These are phyloP conservation scores for Nansenia antarctica DNA, from an alignment of 2,113 vertebrate species.

Conservation along the genomic window DNA sequence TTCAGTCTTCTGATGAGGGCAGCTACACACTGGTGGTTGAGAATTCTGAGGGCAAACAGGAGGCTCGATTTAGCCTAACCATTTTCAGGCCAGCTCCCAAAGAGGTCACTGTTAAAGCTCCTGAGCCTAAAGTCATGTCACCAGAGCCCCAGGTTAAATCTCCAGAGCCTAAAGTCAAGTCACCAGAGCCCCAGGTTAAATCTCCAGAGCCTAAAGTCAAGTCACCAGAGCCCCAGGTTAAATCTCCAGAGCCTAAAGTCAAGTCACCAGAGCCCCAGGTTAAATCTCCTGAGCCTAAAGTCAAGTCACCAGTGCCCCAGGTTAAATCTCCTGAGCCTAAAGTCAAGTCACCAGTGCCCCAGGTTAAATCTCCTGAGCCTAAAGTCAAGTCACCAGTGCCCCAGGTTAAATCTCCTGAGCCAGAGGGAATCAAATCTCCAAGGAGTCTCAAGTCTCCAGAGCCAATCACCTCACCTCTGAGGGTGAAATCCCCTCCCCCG, in stretches of 20 bases:
- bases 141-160: conserved; percentile 78
- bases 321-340: conserved; percentile 25
- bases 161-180: conserved; percentile 67
- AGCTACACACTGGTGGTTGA: conserved; percentile 90
- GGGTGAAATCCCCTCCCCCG: conserved; percentile 54
- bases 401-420: conserved; percentile 34
- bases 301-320: conserved; percentile 59
- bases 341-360: conserved; percentile 61
- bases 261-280: conserved; percentile 37
- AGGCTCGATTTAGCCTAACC: conserved; percentile 89
- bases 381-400: conserved; percentile 42
- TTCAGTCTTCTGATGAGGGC: conserved; percentile 89
- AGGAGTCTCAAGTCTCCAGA: conserved; percentile 66
- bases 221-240: conserved; percentile 45
- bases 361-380: conserved; percentile 58
- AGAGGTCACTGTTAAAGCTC: conserved; percentile 83
- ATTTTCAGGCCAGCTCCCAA: conserved; percentile 78
- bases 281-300: conserved; percentile 61
- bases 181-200: conserved; percentile 56
- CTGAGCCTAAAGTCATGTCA: conserved; percentile 77
- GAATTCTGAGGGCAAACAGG: conserved; percentile 90
- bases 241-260: background rate
- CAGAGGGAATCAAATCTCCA: no score
- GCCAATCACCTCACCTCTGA: conserved; percentile 60
- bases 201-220: conserved; percentile 32